Conservation (phyloP, 1,140 invertebrate genomes). For the Drosophila oshimai region DNA sequence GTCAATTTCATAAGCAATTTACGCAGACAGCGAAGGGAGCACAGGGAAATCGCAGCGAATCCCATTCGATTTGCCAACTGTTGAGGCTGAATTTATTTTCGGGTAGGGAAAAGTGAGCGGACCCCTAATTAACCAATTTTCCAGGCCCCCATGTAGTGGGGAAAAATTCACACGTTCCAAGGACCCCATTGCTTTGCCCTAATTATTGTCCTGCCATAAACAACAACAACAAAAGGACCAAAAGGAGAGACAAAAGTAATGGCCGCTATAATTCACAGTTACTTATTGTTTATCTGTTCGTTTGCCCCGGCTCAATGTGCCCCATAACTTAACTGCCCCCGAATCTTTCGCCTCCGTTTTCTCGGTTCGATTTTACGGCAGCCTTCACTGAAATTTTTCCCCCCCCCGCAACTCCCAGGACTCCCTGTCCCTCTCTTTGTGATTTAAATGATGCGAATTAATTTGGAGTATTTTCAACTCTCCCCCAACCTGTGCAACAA, state of each 20-base stretch:
- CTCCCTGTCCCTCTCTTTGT: conserved; percentile 21
- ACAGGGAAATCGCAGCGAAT: neutral
- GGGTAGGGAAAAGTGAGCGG: conserved; percentile 18
- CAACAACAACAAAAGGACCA: conserved; percentile 43
- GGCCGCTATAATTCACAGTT: conserved; percentile 81
- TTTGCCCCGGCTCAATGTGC: conserved; percentile 70
- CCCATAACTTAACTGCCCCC: conserved; percentile 64
- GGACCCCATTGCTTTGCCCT: conserved; percentile 37
- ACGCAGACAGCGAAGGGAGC: conserved; percentile 29
- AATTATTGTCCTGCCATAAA: conserved; percentile 78
- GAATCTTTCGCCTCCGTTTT: neutral
- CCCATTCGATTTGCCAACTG: conserved; percentile 72
- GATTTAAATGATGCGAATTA: conserved; percentile 79
- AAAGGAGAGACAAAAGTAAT: conserved; percentile 63
- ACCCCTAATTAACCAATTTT: conserved; percentile 75
- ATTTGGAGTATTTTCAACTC: conserved; percentile 64
- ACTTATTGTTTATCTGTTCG: conserved; percentile 80
- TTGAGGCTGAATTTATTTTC: conserved; percentile 35
- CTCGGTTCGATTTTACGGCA: conserved; percentile 51
- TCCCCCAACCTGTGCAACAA: conserved; percentile 31
- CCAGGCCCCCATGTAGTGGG: neutral
- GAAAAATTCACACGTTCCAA: conserved; percentile 48
- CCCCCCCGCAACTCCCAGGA: neutral
- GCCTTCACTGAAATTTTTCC: neutral
- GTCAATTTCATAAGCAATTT: conserved; percentile 80